Base-by-base conservation (phyloP, 2,888 invertebrate species). In the Athalia circularis region DNA sequence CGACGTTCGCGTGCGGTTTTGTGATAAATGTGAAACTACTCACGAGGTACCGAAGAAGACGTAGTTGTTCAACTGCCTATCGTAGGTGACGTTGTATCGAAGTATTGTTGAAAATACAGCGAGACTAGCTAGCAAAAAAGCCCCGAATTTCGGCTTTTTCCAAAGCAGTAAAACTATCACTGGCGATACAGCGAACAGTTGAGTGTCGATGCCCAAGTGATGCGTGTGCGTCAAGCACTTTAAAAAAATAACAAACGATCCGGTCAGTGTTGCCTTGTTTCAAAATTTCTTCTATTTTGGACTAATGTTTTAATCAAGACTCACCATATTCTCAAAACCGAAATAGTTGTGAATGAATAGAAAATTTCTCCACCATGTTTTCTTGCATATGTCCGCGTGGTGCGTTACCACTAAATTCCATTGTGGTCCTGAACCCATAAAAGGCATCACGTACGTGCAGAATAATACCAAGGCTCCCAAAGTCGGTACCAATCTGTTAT, bases 291-390 rank as follows among this genome's bases (percentile, higher is more conserved):
- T 4, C 52, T 67, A 67, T 15, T 11, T 48, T 52, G 8, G n/a
- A 11, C 3, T 54, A 61, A 54, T n/a, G 0, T 67, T 2, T 78
- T 9, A 50, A 47, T 47, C 29, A 29, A 61, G 74, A 81, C 85
- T 85, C 90, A 94, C 94, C 94, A 95, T 94, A 84, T 94, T 93
- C 84, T 94, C 92, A 84, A 95, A 95, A 61, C 95, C 95, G 85
- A 93, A 95, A 86, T 94, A 95, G 87, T 95, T 95, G 85, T 95
- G 95, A 77, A 95, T 94, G 82, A 94, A 95, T 0, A 95, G 88
- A 80, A 95, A 90, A 85, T 94, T 95, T 84, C 93, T 92, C 95
- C 94, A 95, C 94, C 94, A 94, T 78, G 93, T 92, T 84, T 91
- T 90, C 87, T 94, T 94, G 87, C 95, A 95, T 77, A 94, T 93